A percentile compares a stretch with the other conserved stretches of the same genome.
Evolutionary conservation across 2,797 vertebrate genomes (phyloP).

Genomic region (Syngnathus rostellatus): DNA sequence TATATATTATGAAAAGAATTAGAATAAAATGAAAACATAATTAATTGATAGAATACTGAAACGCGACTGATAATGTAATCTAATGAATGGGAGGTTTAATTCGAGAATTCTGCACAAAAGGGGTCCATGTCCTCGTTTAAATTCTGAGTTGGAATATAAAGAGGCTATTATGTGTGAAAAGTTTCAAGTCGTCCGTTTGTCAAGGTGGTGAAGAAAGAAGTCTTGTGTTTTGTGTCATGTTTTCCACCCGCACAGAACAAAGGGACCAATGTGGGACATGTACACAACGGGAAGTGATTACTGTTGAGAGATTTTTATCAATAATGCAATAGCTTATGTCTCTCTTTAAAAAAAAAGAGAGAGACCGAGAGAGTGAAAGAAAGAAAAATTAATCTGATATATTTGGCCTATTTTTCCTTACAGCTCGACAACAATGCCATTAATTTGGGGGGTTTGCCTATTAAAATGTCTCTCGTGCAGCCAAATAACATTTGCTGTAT

Average conservation of each 20-base stretch:
- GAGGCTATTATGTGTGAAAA: not conserved
- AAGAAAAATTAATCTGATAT: not conserved
- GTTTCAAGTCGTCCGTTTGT: conserved; percentile 13
- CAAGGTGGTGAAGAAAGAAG: conserved; percentile 47
- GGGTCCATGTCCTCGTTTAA: not conserved
- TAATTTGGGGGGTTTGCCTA: not conserved
- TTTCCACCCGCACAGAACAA: conserved; percentile 23
- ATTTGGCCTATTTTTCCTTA: not conserved
- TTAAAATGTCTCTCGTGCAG: not conserved
- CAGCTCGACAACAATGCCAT: not conserved
- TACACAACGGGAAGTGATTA: conserved; percentile 9
- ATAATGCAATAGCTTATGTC: not conserved
- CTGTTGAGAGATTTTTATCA: not conserved
- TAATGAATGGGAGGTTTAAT: not conserved
- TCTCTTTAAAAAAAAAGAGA: not conserved
- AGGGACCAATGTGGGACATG: conserved; percentile 30
- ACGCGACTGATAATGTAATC: not conserved
- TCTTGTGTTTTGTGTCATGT: conserved; percentile 53
- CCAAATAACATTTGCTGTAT: conserved; percentile 1
- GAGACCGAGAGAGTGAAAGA: no score
- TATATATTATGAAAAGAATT: no score
- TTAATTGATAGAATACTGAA: not conserved
- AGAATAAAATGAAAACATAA: no score
- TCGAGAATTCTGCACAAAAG: not conserved
- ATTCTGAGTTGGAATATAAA: not conserved